Evolutionary conservation across 2,797 vertebrate genomes (phyloP), one percentile per base, ranked within the genome.

Genomic region (Lutjanus campechanus): DNA sequence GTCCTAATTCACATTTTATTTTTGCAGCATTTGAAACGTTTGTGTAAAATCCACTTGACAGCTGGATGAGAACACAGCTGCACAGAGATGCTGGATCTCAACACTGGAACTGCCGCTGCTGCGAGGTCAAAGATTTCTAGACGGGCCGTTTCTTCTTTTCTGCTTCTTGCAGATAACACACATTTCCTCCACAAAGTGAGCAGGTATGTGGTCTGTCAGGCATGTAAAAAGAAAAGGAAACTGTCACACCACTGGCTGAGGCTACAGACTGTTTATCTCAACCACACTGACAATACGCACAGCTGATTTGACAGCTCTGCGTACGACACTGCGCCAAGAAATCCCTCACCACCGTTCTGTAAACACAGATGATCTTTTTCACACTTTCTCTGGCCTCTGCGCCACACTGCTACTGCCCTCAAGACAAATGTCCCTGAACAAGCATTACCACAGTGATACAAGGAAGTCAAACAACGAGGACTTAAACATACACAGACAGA

Each of bases 11-110:
- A 73, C 44, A 41, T 82, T 73, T 67, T 67, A 82, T 77, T 88
- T 82, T 77, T 83, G 79, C 86, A 77, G 77, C 77, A 25, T 81
- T 69, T 82, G 66, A 89, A 76, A 58, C 2, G 20, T 66, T 84
- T 54, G 85, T 77, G 82, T 77, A 81, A 91, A 92, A 92, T 90
- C 64, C 47, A 62, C 72, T 72, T 79, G 88, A 91, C 91, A 88
- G 87, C 81, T 84, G 81, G 70, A 77, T 25, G 78, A 76, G 78
- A 82, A 55, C 78, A 69, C 76, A 83, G 86, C 89, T 83, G 83
- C 73, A 83, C 76, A 83, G 64, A 76, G 76, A 81, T 17, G 78
- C 65, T 56, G 59, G 69, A 88, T 81, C 44, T 65, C 53, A 29
- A 12, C 69, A 63, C 44, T 5, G 11, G 5, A 64, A 2, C 65